Percentiles rank a stretch among this genome's conserved stretches.
Conservation (phyloP, 2,797 vertebrate species). For the Squalus acanthias region DNA sequence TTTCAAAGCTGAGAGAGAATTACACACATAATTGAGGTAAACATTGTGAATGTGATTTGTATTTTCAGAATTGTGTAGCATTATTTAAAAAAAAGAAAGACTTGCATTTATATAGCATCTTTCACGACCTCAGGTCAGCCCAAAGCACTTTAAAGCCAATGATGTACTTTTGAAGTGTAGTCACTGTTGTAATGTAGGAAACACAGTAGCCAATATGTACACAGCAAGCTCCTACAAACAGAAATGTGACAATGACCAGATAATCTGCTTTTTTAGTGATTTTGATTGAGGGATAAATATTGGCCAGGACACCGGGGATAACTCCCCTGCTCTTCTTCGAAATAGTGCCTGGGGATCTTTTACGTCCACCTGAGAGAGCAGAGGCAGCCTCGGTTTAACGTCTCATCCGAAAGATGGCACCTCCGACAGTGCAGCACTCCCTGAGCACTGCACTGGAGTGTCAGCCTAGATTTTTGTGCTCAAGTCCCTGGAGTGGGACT, state of each 20-base stretch:
- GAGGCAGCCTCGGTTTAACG: neutral
- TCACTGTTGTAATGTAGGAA: neutral
- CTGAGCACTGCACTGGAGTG: neutral
- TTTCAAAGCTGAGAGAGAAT: neutral
- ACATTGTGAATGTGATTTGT: neutral
- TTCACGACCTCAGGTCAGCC: neutral
- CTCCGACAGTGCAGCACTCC: neutral
- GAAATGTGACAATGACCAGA: neutral
- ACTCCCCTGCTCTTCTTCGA: neutral
- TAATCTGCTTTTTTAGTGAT: neutral
- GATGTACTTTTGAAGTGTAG: neutral
- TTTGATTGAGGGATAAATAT: neutral
- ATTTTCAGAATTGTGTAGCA: neutral
- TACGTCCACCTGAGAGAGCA: neutral
- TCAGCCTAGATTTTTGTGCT: neutral
- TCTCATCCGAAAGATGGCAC: neutral
- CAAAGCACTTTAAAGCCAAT: neutral
- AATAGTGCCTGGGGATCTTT: neutral
- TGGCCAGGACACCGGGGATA: neutral
- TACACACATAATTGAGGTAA: neutral
- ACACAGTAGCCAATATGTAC: neutral
- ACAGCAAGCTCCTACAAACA: neutral
- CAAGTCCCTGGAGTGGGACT: neutral
- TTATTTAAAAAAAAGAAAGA: neutral
- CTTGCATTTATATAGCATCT: neutral